These are phyloP conservation scores for Drosophila putrida DNA, from an alignment of 2,888 invertebrate genomes.

Conservation along the genomic window DNA sequence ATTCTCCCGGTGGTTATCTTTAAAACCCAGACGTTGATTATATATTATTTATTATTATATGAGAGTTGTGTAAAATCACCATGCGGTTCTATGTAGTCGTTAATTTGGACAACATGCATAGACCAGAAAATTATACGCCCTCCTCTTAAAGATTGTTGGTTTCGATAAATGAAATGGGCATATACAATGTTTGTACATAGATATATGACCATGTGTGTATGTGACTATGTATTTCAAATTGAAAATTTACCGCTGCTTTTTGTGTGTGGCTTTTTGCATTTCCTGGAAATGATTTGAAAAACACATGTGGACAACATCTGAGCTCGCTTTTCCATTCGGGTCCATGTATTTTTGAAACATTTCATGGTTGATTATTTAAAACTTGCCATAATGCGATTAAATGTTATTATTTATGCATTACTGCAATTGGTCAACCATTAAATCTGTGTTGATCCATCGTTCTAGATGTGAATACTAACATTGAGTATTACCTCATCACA, in stretches of 20 bases:
- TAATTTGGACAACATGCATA: constrained; percentile 18
- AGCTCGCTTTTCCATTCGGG: constrained; percentile 14
- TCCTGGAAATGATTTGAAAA: constrained; percentile 40
- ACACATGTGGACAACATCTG: constrained; percentile 62
- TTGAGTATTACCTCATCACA: constrained; percentile 62
- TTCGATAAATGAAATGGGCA: constrained; percentile 40
- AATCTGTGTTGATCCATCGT: constrained; percentile 41
- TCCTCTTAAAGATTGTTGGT: constrained; percentile 46
- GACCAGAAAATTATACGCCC: constrained; percentile 42
- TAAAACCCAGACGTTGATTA: constrained; percentile 22
- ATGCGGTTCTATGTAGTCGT: constrained; percentile 17
- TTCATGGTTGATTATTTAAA: constrained; percentile 27
- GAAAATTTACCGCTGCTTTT: constrained; percentile 44
- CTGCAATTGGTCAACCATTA: constrained; percentile 24
- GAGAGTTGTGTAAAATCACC: constrained; percentile 13
- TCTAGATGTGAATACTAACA: constrained; percentile 4
- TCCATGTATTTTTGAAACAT: constrained; percentile 2
- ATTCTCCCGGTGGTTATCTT: constrained; percentile 37
- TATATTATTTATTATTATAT: constrained; percentile 24
- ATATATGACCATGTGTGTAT: constrained; percentile 7
- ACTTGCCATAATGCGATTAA: constrained; percentile 13
- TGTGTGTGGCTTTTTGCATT: constrained; percentile 26
- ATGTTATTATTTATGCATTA: constrained; percentile 36
- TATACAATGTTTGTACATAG: not conserved
- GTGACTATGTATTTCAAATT: constrained; percentile 22